Conservation (phyloP, 2,113 vertebrate genomes). For the Podarcis muralis region DNA sequence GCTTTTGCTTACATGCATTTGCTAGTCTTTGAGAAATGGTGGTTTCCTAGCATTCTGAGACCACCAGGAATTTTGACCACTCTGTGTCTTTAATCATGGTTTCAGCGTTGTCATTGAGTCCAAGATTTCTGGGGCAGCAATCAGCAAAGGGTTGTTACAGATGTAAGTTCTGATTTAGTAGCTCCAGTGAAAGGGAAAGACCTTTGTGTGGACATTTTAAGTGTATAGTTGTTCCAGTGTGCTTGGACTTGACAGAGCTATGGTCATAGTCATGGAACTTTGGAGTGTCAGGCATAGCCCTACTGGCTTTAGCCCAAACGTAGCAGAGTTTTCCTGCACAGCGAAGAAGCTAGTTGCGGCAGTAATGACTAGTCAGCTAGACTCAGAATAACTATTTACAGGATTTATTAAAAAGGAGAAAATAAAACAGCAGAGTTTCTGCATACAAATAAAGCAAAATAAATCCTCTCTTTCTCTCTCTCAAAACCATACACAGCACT, state of each 20-base stretch:
- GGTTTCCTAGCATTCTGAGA: conserved; percentile 13
- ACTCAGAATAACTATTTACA: no score
- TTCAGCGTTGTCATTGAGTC: conserved; percentile 32
- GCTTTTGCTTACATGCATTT: conserved; percentile 33
- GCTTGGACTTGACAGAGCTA: background rate
- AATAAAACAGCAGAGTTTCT: no score
- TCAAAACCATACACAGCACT: no score
- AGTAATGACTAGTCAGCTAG: no score
- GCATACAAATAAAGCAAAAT: no score
- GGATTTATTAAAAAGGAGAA: no score
- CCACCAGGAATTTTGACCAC: conserved; percentile 38
- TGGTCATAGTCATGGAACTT: no score
- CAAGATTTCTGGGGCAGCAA: conserved; percentile 16
- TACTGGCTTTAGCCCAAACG: no score
- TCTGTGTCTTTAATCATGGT: conserved; percentile 32
- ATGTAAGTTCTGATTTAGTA: background rate
- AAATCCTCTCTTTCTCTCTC: no score
- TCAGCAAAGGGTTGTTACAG: conserved; percentile 23
- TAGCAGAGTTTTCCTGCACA: no score
- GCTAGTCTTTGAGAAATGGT: conserved; percentile 31
- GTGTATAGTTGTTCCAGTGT: background rate
- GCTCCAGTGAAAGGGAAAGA: background rate
- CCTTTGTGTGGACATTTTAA: background rate
- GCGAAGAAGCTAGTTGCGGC: no score
- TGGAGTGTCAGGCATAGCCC: no score